Conservation (phyloP, 2,888 invertebrate genomes). For the Leucophenga maculata region DNA sequence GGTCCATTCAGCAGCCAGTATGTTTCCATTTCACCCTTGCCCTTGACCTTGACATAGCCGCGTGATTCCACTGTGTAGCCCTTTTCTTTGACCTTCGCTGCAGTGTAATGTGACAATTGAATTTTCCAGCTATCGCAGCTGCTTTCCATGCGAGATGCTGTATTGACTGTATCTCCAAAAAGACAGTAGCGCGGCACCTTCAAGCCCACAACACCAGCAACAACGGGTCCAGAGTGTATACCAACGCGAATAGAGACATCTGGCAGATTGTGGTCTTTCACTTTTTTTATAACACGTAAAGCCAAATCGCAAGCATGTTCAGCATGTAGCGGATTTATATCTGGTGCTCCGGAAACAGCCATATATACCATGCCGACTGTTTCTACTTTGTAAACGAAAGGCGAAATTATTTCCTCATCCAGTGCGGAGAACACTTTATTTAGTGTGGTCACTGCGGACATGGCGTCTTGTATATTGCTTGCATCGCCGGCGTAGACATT, state of each 20-base stretch:
- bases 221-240: conserved; percentile 89
- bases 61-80: conserved; percentile 80
- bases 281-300: conserved; percentile 80
- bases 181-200: conserved; percentile 90
- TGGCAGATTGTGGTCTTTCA: conserved; percentile 78
- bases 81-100: conserved; percentile 77
- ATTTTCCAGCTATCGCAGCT: conserved; percentile 79
- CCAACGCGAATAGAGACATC: conserved; percentile 77
- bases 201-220: conserved; percentile 89
- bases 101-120: conserved; percentile 83
- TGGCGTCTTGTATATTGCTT: conserved; percentile 74
- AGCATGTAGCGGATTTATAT: conserved; percentile 82
- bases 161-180: conserved; percentile 93
- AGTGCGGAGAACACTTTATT: conserved; percentile 90
- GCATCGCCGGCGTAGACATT: conserved; percentile 66
- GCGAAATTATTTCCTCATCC: conserved; percentile 86
- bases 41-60: conserved; percentile 86
- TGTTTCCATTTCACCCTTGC: conserved; percentile 91
- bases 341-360: conserved; percentile 92
- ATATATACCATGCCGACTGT: conserved; percentile 94
- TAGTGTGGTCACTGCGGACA: conserved; percentile 88
- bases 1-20: conserved; percentile 82
- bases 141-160: conserved; percentile 91
- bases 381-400: conserved; percentile 93
- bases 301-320: conserved; percentile 85